Percentiles rank a stretch among this genome's conserved stretches.
Evolutionary conservation across 2,888 invertebrate genomes (phyloP).

Genomic region (Plagodis pulveraria): DNA sequence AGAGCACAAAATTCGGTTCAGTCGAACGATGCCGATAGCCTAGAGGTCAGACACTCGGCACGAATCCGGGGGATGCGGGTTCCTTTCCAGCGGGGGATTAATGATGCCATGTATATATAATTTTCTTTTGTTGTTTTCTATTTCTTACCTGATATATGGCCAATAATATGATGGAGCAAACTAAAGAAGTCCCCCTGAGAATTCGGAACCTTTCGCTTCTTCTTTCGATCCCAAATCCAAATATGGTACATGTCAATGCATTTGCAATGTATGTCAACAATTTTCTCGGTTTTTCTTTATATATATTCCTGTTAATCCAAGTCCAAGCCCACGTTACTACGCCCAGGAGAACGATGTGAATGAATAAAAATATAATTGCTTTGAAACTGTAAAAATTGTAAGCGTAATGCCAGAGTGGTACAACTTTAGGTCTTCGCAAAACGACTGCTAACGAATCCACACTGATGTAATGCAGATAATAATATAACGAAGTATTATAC

Average conservation of each 20-base stretch:
- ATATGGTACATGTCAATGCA: constrained; percentile 40
- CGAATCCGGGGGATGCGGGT: too few species aligned
- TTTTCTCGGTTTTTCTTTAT: constrained; percentile 13
- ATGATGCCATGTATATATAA: too few species aligned
- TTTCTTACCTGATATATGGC: constrained; percentile 56
- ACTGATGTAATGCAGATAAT: constrained; percentile 47
- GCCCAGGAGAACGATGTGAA: constrained; percentile 35
- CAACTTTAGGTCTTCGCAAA: constrained; percentile 39
- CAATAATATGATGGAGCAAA: constrained; percentile 48
- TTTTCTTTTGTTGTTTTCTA: not conserved
- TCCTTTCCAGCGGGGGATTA: too few species aligned
- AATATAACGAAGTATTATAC: constrained; percentile 43
- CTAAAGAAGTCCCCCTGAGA: constrained; percentile 47
- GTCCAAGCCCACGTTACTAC: constrained; percentile 46
- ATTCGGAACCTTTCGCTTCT: constrained; percentile 36
- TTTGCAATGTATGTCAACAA: constrained; percentile 39
- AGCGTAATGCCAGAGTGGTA: constrained; percentile 56
- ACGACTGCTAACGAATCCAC: constrained; percentile 54
- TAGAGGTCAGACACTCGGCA: too few species aligned
- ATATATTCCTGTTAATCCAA: constrained; percentile 28
- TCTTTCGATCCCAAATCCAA: constrained; percentile 48
- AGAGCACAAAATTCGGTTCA: too few species aligned
- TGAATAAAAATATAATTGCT: constrained; percentile 33
- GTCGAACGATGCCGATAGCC: too few species aligned
- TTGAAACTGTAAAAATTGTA: constrained; percentile 29